A percentile compares a stretch with the other conserved stretches of the same genome.
Evolutionary conservation across 2,113 vertebrate species (phyloP).

Genomic region (Macrotis lagotis): DNA sequence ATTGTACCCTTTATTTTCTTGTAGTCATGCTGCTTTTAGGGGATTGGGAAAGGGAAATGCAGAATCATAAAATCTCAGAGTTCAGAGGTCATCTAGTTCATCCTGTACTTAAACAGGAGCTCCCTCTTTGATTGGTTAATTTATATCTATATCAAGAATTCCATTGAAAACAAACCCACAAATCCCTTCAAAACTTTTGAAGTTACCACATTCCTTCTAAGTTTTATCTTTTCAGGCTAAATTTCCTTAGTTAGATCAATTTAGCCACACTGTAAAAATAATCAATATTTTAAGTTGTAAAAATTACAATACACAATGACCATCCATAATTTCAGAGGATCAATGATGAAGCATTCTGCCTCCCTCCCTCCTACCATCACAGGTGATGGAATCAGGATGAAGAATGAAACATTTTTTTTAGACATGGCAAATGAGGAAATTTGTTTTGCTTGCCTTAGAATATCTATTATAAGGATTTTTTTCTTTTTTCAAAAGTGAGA

Average conservation of each 20-base stretch:
- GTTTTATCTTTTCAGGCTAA: neutral
- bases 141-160: neutral
- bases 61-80: neutral
- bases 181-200: neutral
- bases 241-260: neutral
- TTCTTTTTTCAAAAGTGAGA: neutral
- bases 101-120: neutral
- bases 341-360: neutral
- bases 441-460: neutral
- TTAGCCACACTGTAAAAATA: neutral
- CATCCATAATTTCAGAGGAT: neutral
- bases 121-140: neutral
- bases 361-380: neutral
- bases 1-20: slow-evolving; percentile 1
- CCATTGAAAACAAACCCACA: neutral
- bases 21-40: neutral
- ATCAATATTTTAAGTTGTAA: neutral
- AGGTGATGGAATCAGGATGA: neutral
- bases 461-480: neutral
- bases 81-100: neutral
- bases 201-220: neutral
- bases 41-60: neutral
- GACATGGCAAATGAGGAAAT: too few species aligned
- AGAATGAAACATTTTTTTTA: too few species aligned
- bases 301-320: neutral